These are phyloP conservation scores for Stictonetta naevosa DNA, from an alignment of 2,113 vertebrate species.

Conservation along the genomic window DNA sequence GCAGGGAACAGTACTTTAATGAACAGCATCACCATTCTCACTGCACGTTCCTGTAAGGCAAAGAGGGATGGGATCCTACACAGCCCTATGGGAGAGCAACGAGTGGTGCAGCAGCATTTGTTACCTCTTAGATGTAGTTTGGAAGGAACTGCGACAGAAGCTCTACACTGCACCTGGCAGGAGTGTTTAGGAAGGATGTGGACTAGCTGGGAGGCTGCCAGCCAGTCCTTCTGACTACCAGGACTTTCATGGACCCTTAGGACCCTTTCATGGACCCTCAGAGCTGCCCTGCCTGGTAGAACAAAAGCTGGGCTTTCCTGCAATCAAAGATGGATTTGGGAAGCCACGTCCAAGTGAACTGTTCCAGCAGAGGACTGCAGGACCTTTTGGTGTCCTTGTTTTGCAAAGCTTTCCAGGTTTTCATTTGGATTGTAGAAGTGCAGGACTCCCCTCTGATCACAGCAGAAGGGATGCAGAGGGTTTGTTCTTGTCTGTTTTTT, in stretches of 20 bases:
- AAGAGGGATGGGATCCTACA: background rate
- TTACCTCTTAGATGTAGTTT: background rate
- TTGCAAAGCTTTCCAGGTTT: background rate
- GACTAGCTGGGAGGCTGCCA: background rate
- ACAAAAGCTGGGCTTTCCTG: background rate
- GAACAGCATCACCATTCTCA: background rate
- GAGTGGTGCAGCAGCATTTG: background rate
- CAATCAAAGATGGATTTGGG: background rate
- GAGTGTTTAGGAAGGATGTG: background rate
- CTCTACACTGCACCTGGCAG: background rate
- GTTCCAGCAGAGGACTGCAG: background rate
- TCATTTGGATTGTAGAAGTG: background rate
- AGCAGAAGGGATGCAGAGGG: background rate
- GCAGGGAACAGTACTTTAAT: background rate
- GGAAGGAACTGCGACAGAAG: background rate
- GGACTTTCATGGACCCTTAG: background rate
- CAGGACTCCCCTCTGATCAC: background rate
- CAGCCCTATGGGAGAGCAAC: background rate
- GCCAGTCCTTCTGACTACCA: too few species aligned
- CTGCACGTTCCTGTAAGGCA: background rate
- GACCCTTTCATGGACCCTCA: too few species aligned
- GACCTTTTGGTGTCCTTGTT: background rate
- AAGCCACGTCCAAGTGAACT: background rate
- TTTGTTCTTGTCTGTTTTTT: background rate
- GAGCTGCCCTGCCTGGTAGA: background rate